phyloP scores from a whole-genome alignment of 2,888 invertebrate genomes.

The Steromphala cineraria region DNA sequence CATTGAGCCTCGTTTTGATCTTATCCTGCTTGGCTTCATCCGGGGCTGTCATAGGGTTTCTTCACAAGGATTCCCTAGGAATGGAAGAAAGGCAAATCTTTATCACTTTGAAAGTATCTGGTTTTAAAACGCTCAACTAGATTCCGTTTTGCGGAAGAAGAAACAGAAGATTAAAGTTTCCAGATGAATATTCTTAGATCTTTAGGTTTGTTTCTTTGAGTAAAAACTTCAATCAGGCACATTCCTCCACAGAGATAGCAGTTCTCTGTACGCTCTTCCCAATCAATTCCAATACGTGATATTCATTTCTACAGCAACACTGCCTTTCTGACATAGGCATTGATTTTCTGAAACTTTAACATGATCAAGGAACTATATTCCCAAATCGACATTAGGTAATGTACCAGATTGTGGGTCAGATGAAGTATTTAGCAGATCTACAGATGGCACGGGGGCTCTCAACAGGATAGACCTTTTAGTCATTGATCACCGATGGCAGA shows the following conservation, averaged over 20 bases:
- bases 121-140: not conserved
- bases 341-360: too few relatives aligned
- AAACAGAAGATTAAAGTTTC: conserved; percentile 1
- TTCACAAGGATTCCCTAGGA: not conserved
- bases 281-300: too few relatives aligned
- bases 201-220: not conserved
- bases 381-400: too few relatives aligned
- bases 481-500: not conserved
- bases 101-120: not conserved
- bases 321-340: too few relatives aligned
- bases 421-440: too few relatives aligned
- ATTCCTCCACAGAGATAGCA: not conserved
- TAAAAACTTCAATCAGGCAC: not conserved
- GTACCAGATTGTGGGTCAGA: too few relatives aligned
- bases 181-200: not conserved
- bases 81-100: not conserved
- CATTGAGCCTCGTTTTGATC: conserved; percentile 5
- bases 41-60: not conserved
- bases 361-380: too few relatives aligned
- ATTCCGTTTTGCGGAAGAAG: conserved; percentile 9
- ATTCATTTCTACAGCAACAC: too few relatives aligned
- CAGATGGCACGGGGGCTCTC: too few relatives aligned
- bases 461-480: too few relatives aligned
- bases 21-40: conserved; percentile 1
- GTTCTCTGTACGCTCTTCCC: too few relatives aligned